These are phyloP conservation scores for Plecotus auritus DNA, from an alignment of 2,113 vertebrate genomes.

Conservation along the genomic window DNA sequence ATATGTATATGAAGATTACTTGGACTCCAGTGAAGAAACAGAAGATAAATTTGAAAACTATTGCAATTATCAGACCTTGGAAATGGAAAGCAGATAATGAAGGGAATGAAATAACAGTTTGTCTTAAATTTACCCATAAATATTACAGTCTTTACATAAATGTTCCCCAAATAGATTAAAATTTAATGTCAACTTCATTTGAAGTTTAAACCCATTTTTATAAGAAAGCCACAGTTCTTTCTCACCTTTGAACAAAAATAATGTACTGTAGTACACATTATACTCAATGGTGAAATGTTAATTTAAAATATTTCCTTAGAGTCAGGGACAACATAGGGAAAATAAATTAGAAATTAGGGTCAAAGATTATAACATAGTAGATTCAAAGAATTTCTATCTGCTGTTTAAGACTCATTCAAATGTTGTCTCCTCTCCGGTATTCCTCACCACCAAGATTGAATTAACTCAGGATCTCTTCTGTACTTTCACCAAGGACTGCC, in stretches of 20 bases:
- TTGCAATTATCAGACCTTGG: neutral
- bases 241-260: constrained; percentile 18
- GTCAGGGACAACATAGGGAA: neutral
- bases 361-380: neutral
- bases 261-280: neutral
- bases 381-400: neutral
- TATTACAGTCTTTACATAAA: neutral
- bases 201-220: neutral
- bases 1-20: neutral
- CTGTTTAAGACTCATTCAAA: neutral
- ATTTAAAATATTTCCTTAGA: neutral
- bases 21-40: neutral
- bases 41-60: constrained; percentile 16
- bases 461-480: neutral
- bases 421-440: neutral
- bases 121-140: neutral
- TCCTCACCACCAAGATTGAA: neutral
- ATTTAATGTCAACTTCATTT: neutral
- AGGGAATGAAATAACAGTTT: neutral
- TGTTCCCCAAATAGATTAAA: neutral
- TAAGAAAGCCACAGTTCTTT: constrained; percentile 9
- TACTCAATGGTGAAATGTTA: neutral
- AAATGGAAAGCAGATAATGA: neutral
- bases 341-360: neutral
- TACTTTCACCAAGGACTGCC: neutral